A percentile compares a stretch with the other conserved stretches of the same genome.
phyloP scores from a whole-genome alignment of 2,113 vertebrate genomes.

The Dicrurus megarhynchus region DNA sequence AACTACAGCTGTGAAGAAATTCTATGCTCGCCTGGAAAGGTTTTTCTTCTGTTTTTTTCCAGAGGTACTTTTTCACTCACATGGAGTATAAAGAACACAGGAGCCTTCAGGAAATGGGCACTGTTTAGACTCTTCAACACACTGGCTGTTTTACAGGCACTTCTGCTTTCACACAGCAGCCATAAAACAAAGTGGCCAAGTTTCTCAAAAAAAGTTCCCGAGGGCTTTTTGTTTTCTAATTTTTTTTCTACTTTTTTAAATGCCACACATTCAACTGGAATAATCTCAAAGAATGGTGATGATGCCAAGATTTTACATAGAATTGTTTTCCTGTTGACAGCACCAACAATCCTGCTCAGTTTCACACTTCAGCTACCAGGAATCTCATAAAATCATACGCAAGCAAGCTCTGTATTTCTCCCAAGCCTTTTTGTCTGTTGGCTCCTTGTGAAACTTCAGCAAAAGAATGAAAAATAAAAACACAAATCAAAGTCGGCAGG shows the following conservation, averaged over 20 bases:
- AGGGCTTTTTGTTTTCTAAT: neutral
- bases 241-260: neutral
- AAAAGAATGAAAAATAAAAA: neutral
- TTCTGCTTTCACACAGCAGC: neutral
- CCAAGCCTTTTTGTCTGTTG: neutral
- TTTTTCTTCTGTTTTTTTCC: neutral
- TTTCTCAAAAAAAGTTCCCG: neutral
- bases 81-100: neutral
- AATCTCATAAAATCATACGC: neutral
- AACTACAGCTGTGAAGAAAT: neutral
- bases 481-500: neutral
- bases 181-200: neutral
- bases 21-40: neutral
- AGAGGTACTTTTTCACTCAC: neutral
- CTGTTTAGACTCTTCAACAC: neutral
- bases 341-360: neutral
- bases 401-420: neutral
- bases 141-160: neutral
- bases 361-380: conserved; percentile 5
- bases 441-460: neutral
- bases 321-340: neutral
- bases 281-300: neutral
- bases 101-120: neutral
- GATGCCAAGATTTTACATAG: neutral
- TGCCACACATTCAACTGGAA: neutral